Evolutionary conservation across 2,113 vertebrate genomes (phyloP).

Genomic region (Ptyas mucosa): DNA sequence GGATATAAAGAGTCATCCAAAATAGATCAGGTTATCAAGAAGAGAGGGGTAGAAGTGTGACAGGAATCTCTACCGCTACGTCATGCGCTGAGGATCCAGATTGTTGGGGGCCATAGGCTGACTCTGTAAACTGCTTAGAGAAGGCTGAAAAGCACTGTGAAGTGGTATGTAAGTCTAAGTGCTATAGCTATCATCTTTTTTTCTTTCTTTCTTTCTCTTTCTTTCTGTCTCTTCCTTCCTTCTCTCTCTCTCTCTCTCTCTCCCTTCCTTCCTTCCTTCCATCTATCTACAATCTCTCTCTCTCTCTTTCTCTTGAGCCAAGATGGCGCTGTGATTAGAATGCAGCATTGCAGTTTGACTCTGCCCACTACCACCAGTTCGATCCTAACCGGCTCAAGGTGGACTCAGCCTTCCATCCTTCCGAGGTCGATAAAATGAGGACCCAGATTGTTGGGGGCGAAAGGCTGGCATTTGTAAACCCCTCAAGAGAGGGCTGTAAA

Average conservation of each 20-base stretch:
- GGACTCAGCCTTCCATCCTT: not conserved
- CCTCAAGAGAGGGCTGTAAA: not conserved
- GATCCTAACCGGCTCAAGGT: not conserved
- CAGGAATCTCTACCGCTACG: not conserved
- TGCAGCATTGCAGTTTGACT: not conserved
- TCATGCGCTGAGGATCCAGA: not conserved
- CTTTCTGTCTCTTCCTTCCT: fast-evolving
- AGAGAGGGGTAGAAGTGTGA: no score
- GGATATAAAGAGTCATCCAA: not conserved
- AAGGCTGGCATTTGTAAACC: not conserved
- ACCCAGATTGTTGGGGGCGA: not conserved
- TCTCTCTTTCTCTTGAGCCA: not conserved
- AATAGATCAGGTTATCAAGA: not conserved
- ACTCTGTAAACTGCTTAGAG: no score
- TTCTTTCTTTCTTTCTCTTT: no score
- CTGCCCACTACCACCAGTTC: not conserved
- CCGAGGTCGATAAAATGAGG: not conserved
- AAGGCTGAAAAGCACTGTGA: no score
- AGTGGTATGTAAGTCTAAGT: no score
- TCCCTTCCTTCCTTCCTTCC: no score
- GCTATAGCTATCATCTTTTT: no score
- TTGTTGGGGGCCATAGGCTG: no score
- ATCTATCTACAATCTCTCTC: no score
- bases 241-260: no score
- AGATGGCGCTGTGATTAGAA: not conserved